These are phyloP conservation scores for Channa argus DNA, from an alignment of 2,113 vertebrate genomes.

Conservation along the genomic window DNA sequence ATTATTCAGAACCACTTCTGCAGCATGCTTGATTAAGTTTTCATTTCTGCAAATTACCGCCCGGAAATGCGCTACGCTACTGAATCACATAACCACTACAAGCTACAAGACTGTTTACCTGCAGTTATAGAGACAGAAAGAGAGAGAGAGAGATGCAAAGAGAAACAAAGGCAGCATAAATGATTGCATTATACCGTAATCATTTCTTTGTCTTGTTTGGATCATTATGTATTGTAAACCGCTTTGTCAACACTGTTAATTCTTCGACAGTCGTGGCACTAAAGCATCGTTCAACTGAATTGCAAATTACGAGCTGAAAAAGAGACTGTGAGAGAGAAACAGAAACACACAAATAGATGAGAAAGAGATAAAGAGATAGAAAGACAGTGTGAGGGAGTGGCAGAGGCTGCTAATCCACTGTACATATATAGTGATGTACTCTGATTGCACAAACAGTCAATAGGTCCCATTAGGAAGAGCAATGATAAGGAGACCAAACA, in stretches of 20 bases:
- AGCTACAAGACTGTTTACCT: constrained; percentile 85
- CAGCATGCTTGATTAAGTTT: constrained; percentile 92
- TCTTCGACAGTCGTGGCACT: constrained; percentile 19
- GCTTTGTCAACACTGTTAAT: constrained; percentile 71
- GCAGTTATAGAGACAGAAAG: constrained; percentile 51
- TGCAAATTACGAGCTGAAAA: constrained; percentile 49
- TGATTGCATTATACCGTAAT: constrained; percentile 73
- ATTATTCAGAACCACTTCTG: constrained; percentile 89
- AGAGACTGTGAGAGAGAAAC: background rate
- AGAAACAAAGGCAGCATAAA: constrained; percentile 75
- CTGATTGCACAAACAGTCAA: constrained; percentile 77
- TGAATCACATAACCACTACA: constrained; percentile 83
- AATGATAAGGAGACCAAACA: constrained; percentile 62
- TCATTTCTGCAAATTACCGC: constrained; percentile 92
- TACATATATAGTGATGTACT: constrained; percentile 70
- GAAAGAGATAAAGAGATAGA: constrained; percentile 47
- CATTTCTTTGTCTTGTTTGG: constrained; percentile 76
- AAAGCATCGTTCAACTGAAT: constrained; percentile 41
- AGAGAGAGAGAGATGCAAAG: constrained; percentile 42
- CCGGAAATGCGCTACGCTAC: constrained; percentile 82
- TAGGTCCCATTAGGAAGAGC: constrained; percentile 75
- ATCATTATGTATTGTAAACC: constrained; percentile 70
- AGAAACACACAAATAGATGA: constrained; percentile 35
- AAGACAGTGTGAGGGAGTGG: constrained; percentile 32
- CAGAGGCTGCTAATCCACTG: constrained; percentile 81